Evolutionary conservation across 1,140 invertebrate genomes (phyloP).

Genomic region (Chymomyza costata): DNA sequence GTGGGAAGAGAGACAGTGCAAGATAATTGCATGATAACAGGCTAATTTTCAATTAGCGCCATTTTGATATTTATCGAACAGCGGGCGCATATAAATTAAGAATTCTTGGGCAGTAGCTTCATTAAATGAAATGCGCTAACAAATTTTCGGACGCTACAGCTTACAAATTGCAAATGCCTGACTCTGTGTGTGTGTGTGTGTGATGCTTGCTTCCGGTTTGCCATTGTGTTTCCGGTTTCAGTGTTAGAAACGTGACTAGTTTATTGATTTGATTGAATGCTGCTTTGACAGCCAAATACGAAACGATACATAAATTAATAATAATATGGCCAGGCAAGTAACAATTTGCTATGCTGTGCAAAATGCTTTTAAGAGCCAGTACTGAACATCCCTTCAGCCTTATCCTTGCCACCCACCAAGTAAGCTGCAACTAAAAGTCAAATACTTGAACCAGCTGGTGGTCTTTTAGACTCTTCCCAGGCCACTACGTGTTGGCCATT

Average conservation of each 20-base stretch:
- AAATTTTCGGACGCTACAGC: neutral
- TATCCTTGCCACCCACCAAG: neutral
- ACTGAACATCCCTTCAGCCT: too few species aligned
- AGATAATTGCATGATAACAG: conserved; percentile 70
- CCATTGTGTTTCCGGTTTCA: conserved; percentile 32
- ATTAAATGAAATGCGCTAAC: conserved; percentile 4
- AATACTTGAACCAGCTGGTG: conserved; percentile 38
- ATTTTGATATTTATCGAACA: conserved; percentile 50
- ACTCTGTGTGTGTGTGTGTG: neutral
- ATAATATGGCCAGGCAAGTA: conserved; percentile 60
- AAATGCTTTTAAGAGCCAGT: conserved; percentile 54
- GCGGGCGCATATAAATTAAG: conserved; percentile 57
- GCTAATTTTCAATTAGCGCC: conserved; percentile 72
- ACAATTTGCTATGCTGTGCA: conserved; percentile 70
- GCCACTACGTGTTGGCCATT: conserved; percentile 58
- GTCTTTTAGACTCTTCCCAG: conserved; percentile 1
- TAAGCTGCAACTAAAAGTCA: conserved; percentile 56
- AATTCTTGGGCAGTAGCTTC: conserved; percentile 32
- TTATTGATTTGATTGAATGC: conserved; percentile 60
- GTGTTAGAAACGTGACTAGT: conserved; percentile 59
- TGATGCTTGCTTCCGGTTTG: conserved; percentile 21
- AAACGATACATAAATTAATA: conserved; percentile 69
- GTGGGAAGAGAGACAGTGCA: conserved; percentile 14
- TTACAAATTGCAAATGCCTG: conserved; percentile 61
- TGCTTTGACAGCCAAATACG: neutral